phyloP scores from a whole-genome alignment of 2,888 invertebrate species.

The Lamproptera curius region DNA sequence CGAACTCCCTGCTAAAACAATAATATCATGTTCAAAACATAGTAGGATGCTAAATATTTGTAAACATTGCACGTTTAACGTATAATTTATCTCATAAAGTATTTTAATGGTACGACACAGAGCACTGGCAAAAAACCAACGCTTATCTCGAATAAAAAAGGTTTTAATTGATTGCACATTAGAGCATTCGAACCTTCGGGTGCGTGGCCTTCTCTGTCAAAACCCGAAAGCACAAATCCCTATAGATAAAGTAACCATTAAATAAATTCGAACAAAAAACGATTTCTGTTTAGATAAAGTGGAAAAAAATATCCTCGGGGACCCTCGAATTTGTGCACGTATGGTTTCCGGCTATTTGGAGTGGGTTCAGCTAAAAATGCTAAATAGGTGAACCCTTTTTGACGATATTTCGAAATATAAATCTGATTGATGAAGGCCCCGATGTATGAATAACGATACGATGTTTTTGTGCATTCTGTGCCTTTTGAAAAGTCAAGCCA shows the following conservation, averaged over 20 bases:
- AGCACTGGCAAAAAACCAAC: conserved; percentile 42
- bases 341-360: conserved; percentile 75
- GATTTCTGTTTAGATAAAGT: conserved; percentile 26
- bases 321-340: conserved; percentile 71
- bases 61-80: too few relatives aligned
- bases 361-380: conserved; percentile 73
- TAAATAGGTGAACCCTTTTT: conserved; percentile 39
- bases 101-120: conserved; percentile 47
- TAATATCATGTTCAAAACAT: too few relatives aligned
- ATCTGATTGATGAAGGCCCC: conserved; percentile 45
- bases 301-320: conserved; percentile 57
- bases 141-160: conserved; percentile 54
- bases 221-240: conserved; percentile 52
- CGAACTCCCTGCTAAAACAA: too few relatives aligned
- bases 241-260: conserved; percentile 72
- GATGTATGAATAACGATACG: not conserved
- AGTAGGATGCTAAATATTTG: too few relatives aligned
- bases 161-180: conserved; percentile 39
- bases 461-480: too few relatives aligned
- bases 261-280: conserved; percentile 67
- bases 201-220: conserved; percentile 56
- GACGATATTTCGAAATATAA: conserved; percentile 26
- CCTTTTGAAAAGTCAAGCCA: too few relatives aligned
- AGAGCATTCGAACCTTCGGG: conserved; percentile 66
- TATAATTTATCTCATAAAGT: too few relatives aligned